Percentiles rank a stretch among this genome's conserved stretches.
These are phyloP conservation scores for Condylura cristata DNA, from an alignment of 2,113 vertebrate species.

Conservation along the genomic window DNA sequence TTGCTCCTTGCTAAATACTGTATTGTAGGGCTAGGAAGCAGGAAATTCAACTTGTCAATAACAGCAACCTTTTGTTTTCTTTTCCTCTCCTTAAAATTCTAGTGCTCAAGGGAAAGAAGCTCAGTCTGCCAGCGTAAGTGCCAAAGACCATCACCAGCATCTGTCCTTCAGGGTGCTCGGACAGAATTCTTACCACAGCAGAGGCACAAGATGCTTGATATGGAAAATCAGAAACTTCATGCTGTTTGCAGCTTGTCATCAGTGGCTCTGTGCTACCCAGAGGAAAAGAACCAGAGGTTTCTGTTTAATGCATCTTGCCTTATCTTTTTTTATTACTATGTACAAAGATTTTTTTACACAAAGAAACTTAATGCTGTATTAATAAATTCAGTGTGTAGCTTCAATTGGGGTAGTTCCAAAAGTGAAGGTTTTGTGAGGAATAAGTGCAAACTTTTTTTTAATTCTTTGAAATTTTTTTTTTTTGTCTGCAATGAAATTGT, in stretches of 20 bases:
- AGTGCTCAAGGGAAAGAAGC: conserved; percentile 99
- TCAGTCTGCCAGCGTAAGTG: conserved; percentile 99
- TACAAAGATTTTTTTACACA: conserved; percentile 98
- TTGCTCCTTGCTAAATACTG: not conserved
- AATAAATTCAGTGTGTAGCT: conserved; percentile 90
- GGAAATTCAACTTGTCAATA: not conserved
- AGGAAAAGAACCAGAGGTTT: conserved; percentile 90
- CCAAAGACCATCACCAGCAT: conserved; percentile 88
- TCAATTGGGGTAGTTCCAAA: conserved; percentile 88
- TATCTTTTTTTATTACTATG: conserved; percentile 97
- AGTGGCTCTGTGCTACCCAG: conserved; percentile 86
- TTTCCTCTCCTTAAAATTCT: conserved; percentile 56
- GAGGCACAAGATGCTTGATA: conserved; percentile 94
- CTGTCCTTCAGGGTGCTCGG: conserved; percentile 89
- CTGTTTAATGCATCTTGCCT: conserved; percentile 99
- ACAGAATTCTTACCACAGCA: conserved; percentile 88
- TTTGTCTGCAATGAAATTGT: conserved; percentile 76
- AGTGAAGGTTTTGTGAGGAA: conserved; percentile 87
- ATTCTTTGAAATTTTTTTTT: conserved; percentile 82
- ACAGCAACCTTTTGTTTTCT: conserved; percentile 49
- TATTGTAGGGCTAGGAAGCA: not conserved
- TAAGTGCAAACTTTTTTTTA: conserved; percentile 86
- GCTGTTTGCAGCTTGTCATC: conserved; percentile 86
- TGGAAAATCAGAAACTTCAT: conserved; percentile 89
- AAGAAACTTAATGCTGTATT: conserved; percentile 91